Conservation (phyloP, 2,888 invertebrate species). For the Encarsia formosa region DNA sequence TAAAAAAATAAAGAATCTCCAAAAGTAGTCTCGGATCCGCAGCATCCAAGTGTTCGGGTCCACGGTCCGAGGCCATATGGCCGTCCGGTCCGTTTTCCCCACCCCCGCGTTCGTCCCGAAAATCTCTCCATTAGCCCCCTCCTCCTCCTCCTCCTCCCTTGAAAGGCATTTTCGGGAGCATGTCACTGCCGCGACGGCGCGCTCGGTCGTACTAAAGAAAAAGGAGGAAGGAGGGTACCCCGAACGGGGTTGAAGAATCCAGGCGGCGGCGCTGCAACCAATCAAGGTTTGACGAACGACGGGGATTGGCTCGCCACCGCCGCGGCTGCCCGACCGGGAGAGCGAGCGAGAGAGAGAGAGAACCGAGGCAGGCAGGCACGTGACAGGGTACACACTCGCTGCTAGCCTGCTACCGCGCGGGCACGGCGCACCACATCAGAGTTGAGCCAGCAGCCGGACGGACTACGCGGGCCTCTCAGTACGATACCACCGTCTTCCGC, state of each 20-base stretch:
- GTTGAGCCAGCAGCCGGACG: slow-evolving; percentile 12
- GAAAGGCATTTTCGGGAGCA: too few species aligned
- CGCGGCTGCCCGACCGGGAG: slow-evolving; percentile 50
- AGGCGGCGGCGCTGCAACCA: slow-evolving; percentile 40
- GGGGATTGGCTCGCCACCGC: slow-evolving; percentile 49
- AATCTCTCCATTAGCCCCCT: slow-evolving; percentile 52
- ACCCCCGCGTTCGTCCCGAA: slow-evolving; percentile 44
- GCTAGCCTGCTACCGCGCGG: slow-evolving; percentile 51
- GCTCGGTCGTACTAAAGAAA: slow-evolving; percentile 6
- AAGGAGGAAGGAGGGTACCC: slow-evolving; percentile 23
- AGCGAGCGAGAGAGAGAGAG: slow-evolving; percentile 24
- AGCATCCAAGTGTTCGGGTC: too few species aligned
- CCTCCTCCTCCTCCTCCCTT: slow-evolving; percentile 32
- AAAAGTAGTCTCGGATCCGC: too few species aligned
- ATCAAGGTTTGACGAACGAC: slow-evolving; percentile 58
- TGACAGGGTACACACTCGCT: too few species aligned
- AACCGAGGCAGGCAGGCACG: slow-evolving; percentile 39
- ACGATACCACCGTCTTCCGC: slow-evolving; percentile 52
- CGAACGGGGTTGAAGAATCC: neutral
- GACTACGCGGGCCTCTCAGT: slow-evolving; percentile 41
- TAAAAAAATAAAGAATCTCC: too few species aligned
- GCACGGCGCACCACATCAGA: slow-evolving; percentile 42
- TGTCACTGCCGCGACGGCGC: slow-evolving; percentile 15
- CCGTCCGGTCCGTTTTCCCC: slow-evolving; percentile 31
- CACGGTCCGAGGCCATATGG: too few species aligned